phyloP scores from a whole-genome alignment of 1,140 invertebrate genomes.

The Zaprionus capensis region DNA sequence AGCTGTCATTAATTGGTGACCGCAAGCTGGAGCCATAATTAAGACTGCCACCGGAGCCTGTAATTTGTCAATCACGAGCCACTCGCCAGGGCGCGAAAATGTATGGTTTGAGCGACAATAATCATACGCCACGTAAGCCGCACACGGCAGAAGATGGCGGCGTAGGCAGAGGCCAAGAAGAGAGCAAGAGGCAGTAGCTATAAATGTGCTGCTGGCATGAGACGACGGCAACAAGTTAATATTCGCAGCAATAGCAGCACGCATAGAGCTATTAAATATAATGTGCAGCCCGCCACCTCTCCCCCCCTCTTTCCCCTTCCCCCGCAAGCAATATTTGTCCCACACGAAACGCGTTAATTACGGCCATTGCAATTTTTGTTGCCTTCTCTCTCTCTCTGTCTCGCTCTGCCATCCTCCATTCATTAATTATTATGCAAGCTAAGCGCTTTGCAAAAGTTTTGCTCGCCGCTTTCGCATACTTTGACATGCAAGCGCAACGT shows the following conservation, averaged over 20 bases:
- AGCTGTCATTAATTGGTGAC: constrained; percentile 35
- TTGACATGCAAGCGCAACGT: constrained; percentile 82
- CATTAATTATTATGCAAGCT: constrained; percentile 81
- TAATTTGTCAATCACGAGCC: constrained; percentile 68
- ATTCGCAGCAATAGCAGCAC: constrained; percentile 55
- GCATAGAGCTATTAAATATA: constrained; percentile 71
- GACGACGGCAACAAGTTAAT: constrained; percentile 72
- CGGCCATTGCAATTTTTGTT: constrained; percentile 69
- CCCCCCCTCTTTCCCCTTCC: not conserved
- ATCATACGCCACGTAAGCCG: constrained; percentile 54
- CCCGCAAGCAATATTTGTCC: constrained; percentile 66
- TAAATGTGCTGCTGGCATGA: constrained; percentile 45
- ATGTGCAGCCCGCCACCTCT: constrained; percentile 44
- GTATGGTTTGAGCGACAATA: constrained; percentile 41
- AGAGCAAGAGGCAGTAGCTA: not conserved
- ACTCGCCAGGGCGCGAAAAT: constrained; percentile 58
- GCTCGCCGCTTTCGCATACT: constrained; percentile 49
- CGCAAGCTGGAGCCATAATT: constrained; percentile 45
- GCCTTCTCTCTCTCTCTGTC: constrained; percentile 2
- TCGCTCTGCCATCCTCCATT: constrained; percentile 33
- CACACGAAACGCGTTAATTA: constrained; percentile 81
- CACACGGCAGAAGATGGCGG: constrained; percentile 24
- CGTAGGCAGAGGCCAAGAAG: not conserved
- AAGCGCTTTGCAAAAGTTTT: constrained; percentile 74
- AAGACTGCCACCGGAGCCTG: constrained; percentile 30